A percentile compares a stretch with the other conserved stretches of the same genome.
phyloP scores from a whole-genome alignment of 2,888 invertebrate genomes.

The Capitulum mitella region DNA sequence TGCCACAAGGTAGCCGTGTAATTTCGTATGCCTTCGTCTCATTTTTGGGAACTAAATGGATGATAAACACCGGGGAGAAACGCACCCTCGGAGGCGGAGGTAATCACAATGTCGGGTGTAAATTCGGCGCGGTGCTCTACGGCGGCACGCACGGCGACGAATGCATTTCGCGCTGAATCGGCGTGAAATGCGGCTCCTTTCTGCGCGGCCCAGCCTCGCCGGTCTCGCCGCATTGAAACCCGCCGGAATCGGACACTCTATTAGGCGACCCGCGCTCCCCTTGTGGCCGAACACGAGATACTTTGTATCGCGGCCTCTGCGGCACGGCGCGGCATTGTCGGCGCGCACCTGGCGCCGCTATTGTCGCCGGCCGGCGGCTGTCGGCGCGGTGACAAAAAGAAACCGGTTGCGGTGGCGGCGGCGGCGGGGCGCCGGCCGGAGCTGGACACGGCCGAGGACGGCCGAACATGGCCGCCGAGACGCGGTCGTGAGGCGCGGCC shows the following conservation, averaged over 20 bases:
- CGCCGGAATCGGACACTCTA: neutral
- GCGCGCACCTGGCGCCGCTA: constrained; percentile 15
- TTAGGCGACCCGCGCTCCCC: neutral
- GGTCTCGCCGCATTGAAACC: neutral
- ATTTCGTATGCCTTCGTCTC: neutral
- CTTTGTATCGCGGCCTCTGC: neutral
- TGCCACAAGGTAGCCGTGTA: neutral
- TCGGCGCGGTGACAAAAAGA: constrained; percentile 9
- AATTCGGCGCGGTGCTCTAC: neutral
- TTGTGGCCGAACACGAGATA: neutral
- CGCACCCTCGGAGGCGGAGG: neutral
- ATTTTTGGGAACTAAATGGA: neutral
- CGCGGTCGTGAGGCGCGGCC: neutral
- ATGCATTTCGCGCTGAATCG: neutral
- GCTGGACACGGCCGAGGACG: neutral
- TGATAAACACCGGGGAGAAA: neutral
- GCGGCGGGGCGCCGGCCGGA: neutral
- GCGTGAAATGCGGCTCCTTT: neutral
- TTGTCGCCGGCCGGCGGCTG: neutral
- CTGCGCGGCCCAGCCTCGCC: neutral
- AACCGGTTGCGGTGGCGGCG: neutral
- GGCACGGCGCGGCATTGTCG: constrained; percentile 14
- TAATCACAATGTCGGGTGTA: neutral
- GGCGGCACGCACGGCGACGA: neutral
- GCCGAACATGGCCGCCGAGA: neutral